Percentiles rank a stretch among this genome's conserved stretches.
Conservation (phyloP, 2,888 invertebrate genomes). For the Tipula unca region DNA sequence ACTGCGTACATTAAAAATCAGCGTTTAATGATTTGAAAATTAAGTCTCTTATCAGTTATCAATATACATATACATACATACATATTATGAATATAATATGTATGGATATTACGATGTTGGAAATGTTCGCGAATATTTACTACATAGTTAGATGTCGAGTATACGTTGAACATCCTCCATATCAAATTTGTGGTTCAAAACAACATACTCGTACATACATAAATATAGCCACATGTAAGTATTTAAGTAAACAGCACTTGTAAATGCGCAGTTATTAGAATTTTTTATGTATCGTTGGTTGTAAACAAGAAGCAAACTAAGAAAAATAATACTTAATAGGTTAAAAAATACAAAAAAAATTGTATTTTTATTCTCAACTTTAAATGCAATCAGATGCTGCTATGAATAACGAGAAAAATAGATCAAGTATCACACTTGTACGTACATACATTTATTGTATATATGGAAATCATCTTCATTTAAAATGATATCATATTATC, state of each 20-base stretch:
- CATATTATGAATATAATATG: no score
- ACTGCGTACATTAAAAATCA: neutral
- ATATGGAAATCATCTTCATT: neutral
- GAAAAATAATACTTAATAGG: neutral
- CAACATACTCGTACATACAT: neutral
- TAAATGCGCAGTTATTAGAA: neutral
- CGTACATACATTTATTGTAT: neutral
- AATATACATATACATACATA: neutral
- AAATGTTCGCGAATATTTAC: neutral
- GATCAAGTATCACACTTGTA: neutral
- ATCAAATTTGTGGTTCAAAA: neutral
- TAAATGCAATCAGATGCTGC: neutral
- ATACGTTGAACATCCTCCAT: neutral
- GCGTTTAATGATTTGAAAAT: no score
- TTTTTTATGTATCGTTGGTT: neutral
- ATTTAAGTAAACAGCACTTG: neutral
- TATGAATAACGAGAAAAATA: neutral
- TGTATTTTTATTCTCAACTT: neutral
- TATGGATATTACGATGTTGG: neutral
- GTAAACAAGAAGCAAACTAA: neutral
- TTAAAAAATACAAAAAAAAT: neutral
- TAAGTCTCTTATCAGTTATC: neutral
- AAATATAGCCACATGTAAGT: neutral
- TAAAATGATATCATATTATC: neutral
- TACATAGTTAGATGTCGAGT: neutral